Evolutionary conservation across 2,888 invertebrate genomes (phyloP), one percentile per base, ranked within the genome.

Genomic region (Xiphydria camelus): DNA sequence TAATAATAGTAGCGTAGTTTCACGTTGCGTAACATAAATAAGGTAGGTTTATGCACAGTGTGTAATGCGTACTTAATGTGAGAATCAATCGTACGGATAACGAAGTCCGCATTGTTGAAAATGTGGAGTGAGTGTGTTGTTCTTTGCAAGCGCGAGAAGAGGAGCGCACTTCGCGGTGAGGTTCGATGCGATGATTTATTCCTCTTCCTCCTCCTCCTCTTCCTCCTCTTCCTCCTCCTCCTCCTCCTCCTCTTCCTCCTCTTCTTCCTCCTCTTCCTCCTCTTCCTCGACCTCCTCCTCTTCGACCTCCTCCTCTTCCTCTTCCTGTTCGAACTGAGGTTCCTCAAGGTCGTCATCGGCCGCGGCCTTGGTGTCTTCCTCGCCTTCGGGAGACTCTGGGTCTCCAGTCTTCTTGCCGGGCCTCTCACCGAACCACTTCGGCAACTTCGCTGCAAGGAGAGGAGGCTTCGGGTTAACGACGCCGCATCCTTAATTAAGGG

Each of bases 341-440:
- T 87, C 86, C 49, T 84, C 82, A 42, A 84, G 83, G 59, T 88
- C 86, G 54, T 85, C 85, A 55, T 87, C 87, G 49, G 82, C 86
- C 57, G 83, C 85, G 56, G 82, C 86, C 82, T 89, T 89, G 71
- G 87, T 86, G 76, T 89, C 89, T 72, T 91, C 91, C 77, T 92
- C 93, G 64, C 91, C 94, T 69, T 93, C 94, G 53, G 94, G 94
- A 69, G 92, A 89, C 61, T 93, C 93, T 58, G 86, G 86, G 59
- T 91, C 93, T 59, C 89, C 92, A 77, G 86, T 78, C 83, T 92
- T 94, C 80, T 91, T 93, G 83, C 93, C 93, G 61, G 93, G 93
- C 79, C 93, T 84, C 80, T 94, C 94, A 68, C 94, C 93, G 84
- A 93, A 93, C 94, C 94, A 94, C 79, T 93, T 94, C 68, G 93